Conservation (phyloP, 2,888 invertebrate species). For the Rhagium mordax region DNA sequence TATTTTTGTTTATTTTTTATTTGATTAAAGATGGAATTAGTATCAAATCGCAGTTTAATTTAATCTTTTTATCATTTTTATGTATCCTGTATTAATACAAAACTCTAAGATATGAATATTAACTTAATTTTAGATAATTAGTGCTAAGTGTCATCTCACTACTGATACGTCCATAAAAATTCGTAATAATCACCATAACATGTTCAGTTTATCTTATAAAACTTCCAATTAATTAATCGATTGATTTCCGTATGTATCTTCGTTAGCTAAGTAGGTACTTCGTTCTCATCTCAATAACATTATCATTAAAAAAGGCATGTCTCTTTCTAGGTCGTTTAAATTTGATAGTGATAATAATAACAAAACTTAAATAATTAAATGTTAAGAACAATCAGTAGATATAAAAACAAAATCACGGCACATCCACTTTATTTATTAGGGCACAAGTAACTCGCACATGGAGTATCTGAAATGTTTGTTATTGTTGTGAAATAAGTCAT, state of each 20-base stretch:
- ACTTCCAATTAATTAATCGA: not conserved
- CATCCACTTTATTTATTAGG: conserved; percentile 12
- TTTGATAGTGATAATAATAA: no score
- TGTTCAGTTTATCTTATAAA: not conserved
- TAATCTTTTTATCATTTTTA: not conserved
- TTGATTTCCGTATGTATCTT: not conserved
- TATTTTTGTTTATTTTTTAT: not conserved
- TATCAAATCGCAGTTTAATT: not conserved
- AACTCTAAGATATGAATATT: no score
- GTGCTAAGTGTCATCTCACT: not conserved
- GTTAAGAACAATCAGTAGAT: conserved; percentile 3
- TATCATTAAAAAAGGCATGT: not conserved
- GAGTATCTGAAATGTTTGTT: not conserved
- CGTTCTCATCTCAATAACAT: not conserved
- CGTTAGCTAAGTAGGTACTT: no score
- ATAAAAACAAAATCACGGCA: conserved; percentile 16
- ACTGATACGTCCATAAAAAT: not conserved
- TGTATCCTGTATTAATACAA: no score
- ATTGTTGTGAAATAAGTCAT: not conserved
- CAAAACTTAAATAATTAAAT: not conserved
- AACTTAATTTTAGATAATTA: not conserved
- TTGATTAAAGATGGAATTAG: not conserved
- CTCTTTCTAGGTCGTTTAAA: not conserved
- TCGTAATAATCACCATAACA: not conserved
- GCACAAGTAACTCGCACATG: conserved; percentile 2